Base-by-base conservation (phyloP, 2,113 vertebrate species). In the Dasyurus viverrinus region DNA sequence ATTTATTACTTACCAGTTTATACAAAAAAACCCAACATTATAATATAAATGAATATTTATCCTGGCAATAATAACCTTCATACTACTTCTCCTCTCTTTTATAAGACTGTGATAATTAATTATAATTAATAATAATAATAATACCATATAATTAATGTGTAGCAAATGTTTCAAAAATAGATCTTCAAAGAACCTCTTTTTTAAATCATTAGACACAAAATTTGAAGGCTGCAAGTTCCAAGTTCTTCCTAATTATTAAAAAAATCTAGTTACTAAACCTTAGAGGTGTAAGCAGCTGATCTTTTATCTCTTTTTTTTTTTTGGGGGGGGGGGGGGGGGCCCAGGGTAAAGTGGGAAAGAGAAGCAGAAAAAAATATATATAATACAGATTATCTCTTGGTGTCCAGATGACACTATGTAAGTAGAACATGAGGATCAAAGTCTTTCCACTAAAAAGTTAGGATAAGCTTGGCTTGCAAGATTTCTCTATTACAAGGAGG, bases 1-100 rank as follows among this genome's bases (percentile, higher is more conserved):
- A 96, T 89, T 96, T 60, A 96, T 99, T 97, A 98, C 98, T 96
- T 91, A 97, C 89, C 92, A 91, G 30, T 55, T 94, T 54, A 90
- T 92, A 93, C 24, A 92, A 46, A 94, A 0, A 92, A 42, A 6
- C 89, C 57, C 12, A 96, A 48, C 92, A 54, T 16, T 36, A 36
- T 16, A 93, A 60, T 2, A 19, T 54, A 68, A 60, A 42, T 92
- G 89, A 27, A 89, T 54, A 76, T 92, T 30, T 90, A 19, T 93
- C 54, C 90, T 42, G 90, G 57, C 27, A 52, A 53, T 94, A 89
- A 89, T 90, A 26, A 57, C 52, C 89, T 95, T 92, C 57, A 91
- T 76, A 50, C 90, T 90, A 92, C 52, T 76, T 94, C 92, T 50
- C 89, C 92, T 50, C 89, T 50, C 48, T 48, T 24, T 95, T 48